A percentile compares a stretch with the other conserved stretches of the same genome.
phyloP scores from a whole-genome alignment of 2,113 vertebrate genomes.

The Dolichallabes microphthalmus region DNA sequence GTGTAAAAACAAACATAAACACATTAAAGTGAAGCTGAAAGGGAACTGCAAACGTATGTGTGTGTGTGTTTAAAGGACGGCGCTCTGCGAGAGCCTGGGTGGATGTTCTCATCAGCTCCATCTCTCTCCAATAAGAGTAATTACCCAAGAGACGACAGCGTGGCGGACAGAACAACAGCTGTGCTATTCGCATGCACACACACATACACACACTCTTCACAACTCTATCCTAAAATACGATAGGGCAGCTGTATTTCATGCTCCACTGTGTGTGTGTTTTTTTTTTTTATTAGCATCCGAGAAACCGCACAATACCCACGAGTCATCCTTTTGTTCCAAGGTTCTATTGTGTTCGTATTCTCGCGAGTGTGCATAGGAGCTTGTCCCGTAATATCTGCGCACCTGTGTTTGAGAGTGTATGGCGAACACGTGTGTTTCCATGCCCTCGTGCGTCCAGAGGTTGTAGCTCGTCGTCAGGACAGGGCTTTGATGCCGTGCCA shows the following conservation, averaged over 20 bases:
- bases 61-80: background rate
- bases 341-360: background rate
- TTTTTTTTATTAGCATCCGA: constrained; percentile 8
- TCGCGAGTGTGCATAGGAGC: background rate
- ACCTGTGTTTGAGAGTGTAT: background rate
- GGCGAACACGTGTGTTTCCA: background rate
- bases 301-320: constrained; percentile 1
- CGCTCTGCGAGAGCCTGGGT: background rate
- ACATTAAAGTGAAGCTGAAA: background rate
- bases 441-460: constrained; percentile 24
- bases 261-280: background rate
- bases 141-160: constrained; percentile 46
- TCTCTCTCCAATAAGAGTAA: constrained; percentile 51
- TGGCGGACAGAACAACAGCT: constrained; percentile 47
- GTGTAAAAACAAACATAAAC: no score
- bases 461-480: constrained; percentile 36
- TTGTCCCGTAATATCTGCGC: background rate
- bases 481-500: constrained; percentile 44
- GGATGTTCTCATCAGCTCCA: constrained; percentile 42
- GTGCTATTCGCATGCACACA: background rate
- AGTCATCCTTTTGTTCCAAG: background rate
- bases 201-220: constrained; percentile 16
- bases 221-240: constrained; percentile 16
- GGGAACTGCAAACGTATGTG: background rate
- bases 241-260: constrained; percentile 32